Conservation (phyloP, 37 sponge, comb jelly and placozoan genomes). For the Spongilla lacustris region DNA sequence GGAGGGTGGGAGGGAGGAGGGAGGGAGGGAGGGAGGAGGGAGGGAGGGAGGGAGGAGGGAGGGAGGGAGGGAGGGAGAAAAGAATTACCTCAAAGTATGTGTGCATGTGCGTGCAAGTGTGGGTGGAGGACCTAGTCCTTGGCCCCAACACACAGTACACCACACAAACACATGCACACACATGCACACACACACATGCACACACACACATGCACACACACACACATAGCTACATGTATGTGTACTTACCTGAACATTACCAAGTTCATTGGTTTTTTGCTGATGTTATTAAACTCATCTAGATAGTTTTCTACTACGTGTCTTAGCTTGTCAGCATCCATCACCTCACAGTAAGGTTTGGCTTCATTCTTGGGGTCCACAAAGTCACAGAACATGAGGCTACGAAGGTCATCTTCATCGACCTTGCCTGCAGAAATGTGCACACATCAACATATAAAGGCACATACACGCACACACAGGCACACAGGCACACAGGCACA, state of each 20-base stretch:
- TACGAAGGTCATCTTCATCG: slow-evolving; percentile 92
- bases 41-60: no score
- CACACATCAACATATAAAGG: neutral
- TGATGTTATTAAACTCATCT: slow-evolving; percentile 96
- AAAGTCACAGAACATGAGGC: slow-evolving; percentile 98
- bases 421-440: slow-evolving; percentile 60
- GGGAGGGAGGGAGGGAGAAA: no score
- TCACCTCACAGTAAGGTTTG: slow-evolving; percentile 89
- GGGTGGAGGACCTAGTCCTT: no score
- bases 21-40: neutral
- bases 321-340: slow-evolving; percentile 87
- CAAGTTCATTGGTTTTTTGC: slow-evolving; percentile 98
- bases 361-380: slow-evolving; percentile 92
- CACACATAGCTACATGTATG: neutral
- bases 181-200: neutral
- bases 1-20: neutral
- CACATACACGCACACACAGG: neutral
- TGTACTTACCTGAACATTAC: slow-evolving; percentile 91
- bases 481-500: neutral
- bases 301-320: slow-evolving; percentile 90
- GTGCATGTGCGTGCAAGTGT: no score
- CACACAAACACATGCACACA: neutral
- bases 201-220: slow-evolving; percentile 30
- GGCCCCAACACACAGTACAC: neutral
- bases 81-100: no score